Percentiles rank a stretch among this genome's conserved stretches.
Evolutionary conservation across 2,888 invertebrate species (phyloP).

Genomic region (Drosophila nigricruria): DNA sequence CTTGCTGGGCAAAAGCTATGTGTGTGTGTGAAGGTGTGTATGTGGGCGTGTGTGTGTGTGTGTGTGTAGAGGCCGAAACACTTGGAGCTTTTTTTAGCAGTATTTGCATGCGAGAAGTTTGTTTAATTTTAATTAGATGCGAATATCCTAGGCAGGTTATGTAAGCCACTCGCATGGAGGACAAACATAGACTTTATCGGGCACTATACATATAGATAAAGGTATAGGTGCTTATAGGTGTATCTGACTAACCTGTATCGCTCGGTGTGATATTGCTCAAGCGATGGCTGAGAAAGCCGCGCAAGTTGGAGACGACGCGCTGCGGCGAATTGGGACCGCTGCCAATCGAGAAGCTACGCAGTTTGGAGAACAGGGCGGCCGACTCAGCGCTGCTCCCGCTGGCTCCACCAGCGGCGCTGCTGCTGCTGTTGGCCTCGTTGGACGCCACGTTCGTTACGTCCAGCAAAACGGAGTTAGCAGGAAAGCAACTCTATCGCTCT

Average conservation of each 20-base stretch:
- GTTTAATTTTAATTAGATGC: slow-evolving; percentile 77
- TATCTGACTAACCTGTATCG: slow-evolving; percentile 89
- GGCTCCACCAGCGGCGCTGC: slow-evolving; percentile 78
- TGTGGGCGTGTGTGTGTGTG: slow-evolving; percentile 13
- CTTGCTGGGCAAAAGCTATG: slow-evolving; percentile 45
- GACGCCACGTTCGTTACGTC: slow-evolving; percentile 83
- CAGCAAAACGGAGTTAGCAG: slow-evolving; percentile 3
- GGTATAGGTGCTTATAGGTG: background rate
- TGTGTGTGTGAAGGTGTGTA: background rate
- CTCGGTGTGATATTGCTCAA: slow-evolving; percentile 89
- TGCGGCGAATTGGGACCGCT: slow-evolving; percentile 89
- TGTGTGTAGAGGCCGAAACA: slow-evolving; percentile 53
- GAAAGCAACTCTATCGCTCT: background rate
- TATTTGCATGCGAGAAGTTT: slow-evolving; percentile 67
- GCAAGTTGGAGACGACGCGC: slow-evolving; percentile 90
- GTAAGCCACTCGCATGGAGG: slow-evolving; percentile 54
- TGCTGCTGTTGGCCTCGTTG: slow-evolving; percentile 84
- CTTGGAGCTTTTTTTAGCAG: slow-evolving; percentile 55
- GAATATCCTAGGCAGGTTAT: slow-evolving; percentile 52
- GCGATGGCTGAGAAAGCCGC: slow-evolving; percentile 90
- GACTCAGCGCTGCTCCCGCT: slow-evolving; percentile 86
- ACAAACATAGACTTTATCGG: background rate
- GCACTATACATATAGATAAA: background rate
- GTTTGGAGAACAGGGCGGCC: slow-evolving; percentile 88
- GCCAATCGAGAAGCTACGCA: slow-evolving; percentile 89